Evolutionary conservation across 2,113 vertebrate species (phyloP), one percentile per base, ranked within the genome.

Genomic region (Nothoprocta perdicaria): DNA sequence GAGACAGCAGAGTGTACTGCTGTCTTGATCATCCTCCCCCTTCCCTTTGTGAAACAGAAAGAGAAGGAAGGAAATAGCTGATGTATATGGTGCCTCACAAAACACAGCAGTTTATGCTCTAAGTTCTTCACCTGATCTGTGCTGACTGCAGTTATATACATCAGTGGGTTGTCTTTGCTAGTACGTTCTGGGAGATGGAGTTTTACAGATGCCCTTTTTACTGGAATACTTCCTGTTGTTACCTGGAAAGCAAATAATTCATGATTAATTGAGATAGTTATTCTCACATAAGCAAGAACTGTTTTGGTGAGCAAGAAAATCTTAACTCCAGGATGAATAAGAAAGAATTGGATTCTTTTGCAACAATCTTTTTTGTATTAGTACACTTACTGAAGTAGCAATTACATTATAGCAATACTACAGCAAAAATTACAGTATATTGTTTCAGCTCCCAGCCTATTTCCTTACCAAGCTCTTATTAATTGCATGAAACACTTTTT

Each of bases 131-230:
- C 99, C 92, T 96, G 79, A 72, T 97, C 95, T 45, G 97, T 96
- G n/a, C 97, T 91, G 41, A 99, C 91, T 12, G 78, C 94, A 26
- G 98, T 98, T 33, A 98, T 17, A 73, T 99, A 99, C 89, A 99
- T 97, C 48, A 99, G 94, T 4, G 95, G 97, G 69, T 99, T 99
- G 90, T 97, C 97, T 82, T 86, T 97, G 74, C 91, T 97, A 24
- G 98, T 98, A 26, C 83, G 50, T 24, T 97, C 88, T n/a, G 99
- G 99, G 53, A 99, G 88, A 89, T 48, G 88, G 41, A 99, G 97
- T 53, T 92, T 97, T 82, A 99, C 65, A 69, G 95, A 98, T 9
- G 98, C 97, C 90, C 96, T 97, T 95, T 95, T 98, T 66, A 98
- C 95, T 9, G 98, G 98, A 74, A 98, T 95, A 88, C 69, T 97